Base-by-base conservation (phyloP, 2,797 vertebrate species). In the Paratrypauchen microcephalus region DNA sequence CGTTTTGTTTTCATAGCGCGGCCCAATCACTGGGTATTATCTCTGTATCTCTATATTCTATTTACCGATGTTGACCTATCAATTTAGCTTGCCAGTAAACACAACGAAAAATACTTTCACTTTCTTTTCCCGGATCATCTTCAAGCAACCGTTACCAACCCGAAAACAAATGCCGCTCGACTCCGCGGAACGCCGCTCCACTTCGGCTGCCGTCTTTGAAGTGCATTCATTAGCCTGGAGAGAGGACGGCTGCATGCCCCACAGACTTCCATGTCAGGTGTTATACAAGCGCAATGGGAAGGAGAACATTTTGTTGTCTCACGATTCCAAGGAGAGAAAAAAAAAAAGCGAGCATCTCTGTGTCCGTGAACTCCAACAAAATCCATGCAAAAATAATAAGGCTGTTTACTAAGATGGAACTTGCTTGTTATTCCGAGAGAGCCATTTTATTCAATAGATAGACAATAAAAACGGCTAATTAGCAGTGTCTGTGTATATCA, bases 181-280 rank as follows among this genome's bases (percentile, higher is more conserved):
- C 60, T 15, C 2, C 6, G 11, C 3, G 21, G 39, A 63, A 24
- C 21, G 18, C 15, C 30, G 45, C 69, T 79, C 70, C 73, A 66
- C 16, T 56, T 28, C 23, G 62, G 67, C 70, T 54, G 63, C 7
- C n/a, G 64, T 69, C 71, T 82, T 80, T 73, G 76, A 70, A 56
- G 72, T 83, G 67, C 54, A 73, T 82, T 85, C 83, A 84, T 80
- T 69, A 83, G 62, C 39, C 73, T 18, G 65, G 55, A 28, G 61
- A 72, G 45, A 23, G 41, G 54, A 15, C 5, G 68, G 59, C 28
- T 1, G 39, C 28, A 30, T 28, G 70, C 70, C 50, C n/a, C 23
- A 56, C 59, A 23, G 61, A 71, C 66, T 36, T 30, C 68, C 57
- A 30, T 72, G 56, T 6, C 58, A 48, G 70, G 73, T 71, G 75